These are phyloP conservation scores for Harlomillsia oculata DNA, from an alignment of 1,140 invertebrate species.

Conservation along the genomic window DNA sequence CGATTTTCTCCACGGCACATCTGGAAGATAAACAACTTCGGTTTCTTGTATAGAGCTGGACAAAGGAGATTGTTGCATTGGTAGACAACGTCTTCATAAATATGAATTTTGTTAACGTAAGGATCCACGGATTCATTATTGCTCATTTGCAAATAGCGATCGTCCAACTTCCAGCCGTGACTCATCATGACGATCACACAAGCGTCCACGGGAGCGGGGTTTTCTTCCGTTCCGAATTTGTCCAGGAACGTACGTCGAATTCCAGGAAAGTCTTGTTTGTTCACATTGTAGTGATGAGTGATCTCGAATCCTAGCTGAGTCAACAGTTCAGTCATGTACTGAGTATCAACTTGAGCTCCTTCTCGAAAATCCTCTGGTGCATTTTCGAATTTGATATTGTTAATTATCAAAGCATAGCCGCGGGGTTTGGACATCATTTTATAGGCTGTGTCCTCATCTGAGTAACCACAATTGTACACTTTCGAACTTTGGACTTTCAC, in stretches of 20 bases:
- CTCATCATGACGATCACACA: constrained; percentile 51
- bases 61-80: constrained; percentile 36
- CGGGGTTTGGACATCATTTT: constrained; percentile 46
- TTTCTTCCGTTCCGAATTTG: constrained; percentile 17
- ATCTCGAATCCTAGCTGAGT: constrained; percentile 48
- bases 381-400: constrained; percentile 45
- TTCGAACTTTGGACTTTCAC: too few relatives aligned
- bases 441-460: constrained; percentile 37
- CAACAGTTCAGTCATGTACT: constrained; percentile 46
- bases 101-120: constrained; percentile 6
- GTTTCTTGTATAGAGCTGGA: constrained; percentile 37
- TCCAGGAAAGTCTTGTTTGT: constrained; percentile 35
- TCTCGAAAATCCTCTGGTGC: constrained; percentile 36
- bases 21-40: constrained; percentile 42
- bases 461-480: background rate
- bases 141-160: background rate
- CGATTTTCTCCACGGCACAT: constrained; percentile 40
- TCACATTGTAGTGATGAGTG: constrained; percentile 40
- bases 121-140: constrained; percentile 5
- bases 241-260: constrained; percentile 2
- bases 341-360: constrained; percentile 45
- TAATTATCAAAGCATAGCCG: constrained; percentile 50
- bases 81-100: constrained; percentile 23
- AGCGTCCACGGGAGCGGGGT: constrained; percentile 39
- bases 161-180: constrained; percentile 46